A percentile compares a stretch with the other conserved stretches of the same genome.
These are phyloP conservation scores for Mesembrinibis cayennensis DNA, from an alignment of 2,113 vertebrate genomes.

Conservation along the genomic window DNA sequence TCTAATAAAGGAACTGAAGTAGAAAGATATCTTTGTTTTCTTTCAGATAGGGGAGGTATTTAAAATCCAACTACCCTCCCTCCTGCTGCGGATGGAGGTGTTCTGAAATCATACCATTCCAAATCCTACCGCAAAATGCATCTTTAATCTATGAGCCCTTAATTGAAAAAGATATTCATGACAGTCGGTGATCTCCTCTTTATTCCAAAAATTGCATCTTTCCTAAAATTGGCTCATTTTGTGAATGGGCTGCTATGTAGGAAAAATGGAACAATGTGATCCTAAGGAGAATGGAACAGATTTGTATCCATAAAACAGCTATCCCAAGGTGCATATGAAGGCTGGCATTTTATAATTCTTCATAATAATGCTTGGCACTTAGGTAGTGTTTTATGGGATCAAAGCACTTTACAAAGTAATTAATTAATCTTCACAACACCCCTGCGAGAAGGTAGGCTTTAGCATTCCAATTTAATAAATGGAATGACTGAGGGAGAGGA, in stretches of 20 bases:
- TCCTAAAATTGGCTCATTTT: not conserved
- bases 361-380: constrained; percentile 23
- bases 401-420: constrained; percentile 27
- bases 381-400: not conserved
- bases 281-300: not conserved
- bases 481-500: not conserved
- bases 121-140: not conserved
- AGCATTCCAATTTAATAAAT: not conserved
- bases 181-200: not conserved
- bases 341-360: not conserved
- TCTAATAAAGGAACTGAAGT: not conserved
- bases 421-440: constrained; percentile 40
- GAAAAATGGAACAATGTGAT: not conserved
- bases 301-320: not conserved
- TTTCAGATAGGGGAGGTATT: not conserved
- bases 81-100: not conserved
- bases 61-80: not conserved
- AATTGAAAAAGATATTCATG: not conserved
- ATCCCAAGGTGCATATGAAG: not conserved
- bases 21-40: not conserved
- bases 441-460: not conserved
- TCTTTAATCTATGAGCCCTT: not conserved
- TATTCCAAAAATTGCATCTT: not conserved
- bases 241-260: not conserved
- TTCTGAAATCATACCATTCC: not conserved